Percentiles rank a stretch among this genome's conserved stretches.
Conservation (phyloP, 2,113 vertebrate species). For the Amphiprion percula region DNA sequence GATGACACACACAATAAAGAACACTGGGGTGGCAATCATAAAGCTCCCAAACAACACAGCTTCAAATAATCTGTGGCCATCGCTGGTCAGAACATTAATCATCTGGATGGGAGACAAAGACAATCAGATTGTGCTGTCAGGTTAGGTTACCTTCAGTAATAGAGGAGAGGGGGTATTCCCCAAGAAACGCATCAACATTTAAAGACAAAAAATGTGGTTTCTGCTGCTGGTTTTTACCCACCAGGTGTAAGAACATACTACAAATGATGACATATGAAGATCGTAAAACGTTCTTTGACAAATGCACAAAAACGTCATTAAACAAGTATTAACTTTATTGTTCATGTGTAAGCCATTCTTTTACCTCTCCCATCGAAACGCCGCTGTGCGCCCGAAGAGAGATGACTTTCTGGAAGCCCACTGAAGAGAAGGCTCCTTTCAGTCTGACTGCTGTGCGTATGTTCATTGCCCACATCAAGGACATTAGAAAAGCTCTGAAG, state of each 20-base stretch:
- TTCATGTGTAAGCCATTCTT: neutral
- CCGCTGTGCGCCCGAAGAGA: slow-evolving; percentile 78
- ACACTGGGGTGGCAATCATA: slow-evolving; percentile 73
- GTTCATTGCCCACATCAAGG: slow-evolving; percentile 86
- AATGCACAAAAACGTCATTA: too few species aligned
- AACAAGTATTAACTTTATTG: neutral
- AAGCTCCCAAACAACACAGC: slow-evolving; percentile 83
- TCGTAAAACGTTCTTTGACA: too few species aligned
- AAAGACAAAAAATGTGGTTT: too few species aligned
- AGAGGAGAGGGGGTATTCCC: neutral
- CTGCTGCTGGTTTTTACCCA: too few species aligned
- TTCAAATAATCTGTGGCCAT: slow-evolving; percentile 87
- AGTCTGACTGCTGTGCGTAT: slow-evolving; percentile 83
- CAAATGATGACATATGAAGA: too few species aligned
- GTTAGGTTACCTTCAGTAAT: neutral
- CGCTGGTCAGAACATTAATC: slow-evolving; percentile 86
- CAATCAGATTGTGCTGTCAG: neutral
- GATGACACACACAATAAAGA: slow-evolving; percentile 74
- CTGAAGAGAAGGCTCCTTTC: slow-evolving; percentile 83
- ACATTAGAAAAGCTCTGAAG: slow-evolving; percentile 80
- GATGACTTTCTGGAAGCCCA: slow-evolving; percentile 85
- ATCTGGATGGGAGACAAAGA: slow-evolving; percentile 72
- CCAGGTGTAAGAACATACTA: too few species aligned
- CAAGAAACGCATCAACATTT: neutral
- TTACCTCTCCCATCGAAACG: slow-evolving; percentile 87